Percentiles rank a stretch among this genome's conserved stretches.
phyloP scores from a whole-genome alignment of 2,113 vertebrate genomes.

The Uropsilus gracilis region DNA sequence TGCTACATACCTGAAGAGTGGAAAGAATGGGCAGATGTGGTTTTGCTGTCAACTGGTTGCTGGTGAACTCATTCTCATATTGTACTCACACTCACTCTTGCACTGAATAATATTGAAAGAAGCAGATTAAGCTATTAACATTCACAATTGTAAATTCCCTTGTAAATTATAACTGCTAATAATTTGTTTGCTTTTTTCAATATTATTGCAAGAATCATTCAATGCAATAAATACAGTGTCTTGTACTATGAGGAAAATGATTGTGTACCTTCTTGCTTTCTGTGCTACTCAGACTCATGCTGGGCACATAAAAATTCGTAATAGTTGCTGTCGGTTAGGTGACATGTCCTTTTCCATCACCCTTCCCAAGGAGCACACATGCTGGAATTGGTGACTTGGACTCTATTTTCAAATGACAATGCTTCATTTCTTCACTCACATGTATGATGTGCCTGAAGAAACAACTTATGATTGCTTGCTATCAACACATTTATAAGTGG shows the following conservation, averaged over 20 bases:
- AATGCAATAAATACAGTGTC: neutral
- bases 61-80: neutral
- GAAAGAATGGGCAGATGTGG: neutral
- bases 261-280: neutral
- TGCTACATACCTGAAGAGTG: neutral
- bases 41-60: neutral
- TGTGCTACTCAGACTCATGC: neutral
- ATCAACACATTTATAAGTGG: neutral
- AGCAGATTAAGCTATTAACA: too few species aligned
- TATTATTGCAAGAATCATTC: neutral
- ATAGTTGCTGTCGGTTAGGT: neutral
- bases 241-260: neutral
- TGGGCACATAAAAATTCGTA: neutral
- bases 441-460: neutral
- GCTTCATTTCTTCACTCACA: neutral
- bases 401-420: neutral
- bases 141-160: neutral
- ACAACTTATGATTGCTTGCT: neutral
- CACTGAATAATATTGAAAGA: too few species aligned
- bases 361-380: neutral
- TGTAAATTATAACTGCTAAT: neutral
- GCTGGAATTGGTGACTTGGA: neutral
- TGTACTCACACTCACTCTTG: too few species aligned
- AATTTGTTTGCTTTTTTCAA: neutral
- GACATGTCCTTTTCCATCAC: neutral